These are phyloP conservation scores for Tretioscincus oriximinensis DNA, from an alignment of 2,113 vertebrate genomes.

Conservation along the genomic window DNA sequence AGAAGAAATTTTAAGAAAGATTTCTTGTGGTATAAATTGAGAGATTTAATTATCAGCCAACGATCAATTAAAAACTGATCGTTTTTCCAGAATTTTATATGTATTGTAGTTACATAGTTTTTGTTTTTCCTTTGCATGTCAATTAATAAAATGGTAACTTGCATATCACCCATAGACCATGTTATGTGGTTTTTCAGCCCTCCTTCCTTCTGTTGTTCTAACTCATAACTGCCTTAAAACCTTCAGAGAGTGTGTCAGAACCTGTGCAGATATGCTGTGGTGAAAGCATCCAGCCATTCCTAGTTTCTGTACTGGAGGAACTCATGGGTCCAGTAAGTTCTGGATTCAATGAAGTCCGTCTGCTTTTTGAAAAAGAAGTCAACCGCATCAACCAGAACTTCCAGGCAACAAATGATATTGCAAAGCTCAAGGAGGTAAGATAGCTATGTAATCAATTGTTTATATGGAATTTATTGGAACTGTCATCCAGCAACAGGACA, in stretches of 20 bases:
- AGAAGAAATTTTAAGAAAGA: neutral
- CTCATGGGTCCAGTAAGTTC: slow-evolving; percentile 90
- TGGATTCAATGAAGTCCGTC: slow-evolving; percentile 82
- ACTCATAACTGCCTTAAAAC: neutral
- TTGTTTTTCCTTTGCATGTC: neutral
- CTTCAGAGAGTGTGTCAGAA: slow-evolving; percentile 76
- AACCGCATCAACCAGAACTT: slow-evolving; percentile 77
- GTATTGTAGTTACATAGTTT: neutral
- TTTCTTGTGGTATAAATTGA: neutral
- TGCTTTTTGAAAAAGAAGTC: slow-evolving; percentile 80
- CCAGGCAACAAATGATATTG: slow-evolving; percentile 59
- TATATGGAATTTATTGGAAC: neutral
- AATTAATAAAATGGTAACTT: neutral
- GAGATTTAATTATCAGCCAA: neutral
- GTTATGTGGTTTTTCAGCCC: neutral
- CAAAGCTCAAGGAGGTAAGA: slow-evolving; percentile 79
- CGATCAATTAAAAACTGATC: neutral
- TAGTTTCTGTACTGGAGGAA: slow-evolving; percentile 86
- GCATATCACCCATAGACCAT: neutral
- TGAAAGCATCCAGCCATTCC: slow-evolving; percentile 81
- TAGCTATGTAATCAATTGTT: neutral
- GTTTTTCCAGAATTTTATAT: neutral
- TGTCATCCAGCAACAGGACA: neutral
- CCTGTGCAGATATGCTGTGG: slow-evolving; percentile 77
- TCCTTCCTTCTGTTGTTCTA: neutral